Base-by-base conservation (phyloP, 2,888 invertebrate species). In the Polietes domitor region DNA sequence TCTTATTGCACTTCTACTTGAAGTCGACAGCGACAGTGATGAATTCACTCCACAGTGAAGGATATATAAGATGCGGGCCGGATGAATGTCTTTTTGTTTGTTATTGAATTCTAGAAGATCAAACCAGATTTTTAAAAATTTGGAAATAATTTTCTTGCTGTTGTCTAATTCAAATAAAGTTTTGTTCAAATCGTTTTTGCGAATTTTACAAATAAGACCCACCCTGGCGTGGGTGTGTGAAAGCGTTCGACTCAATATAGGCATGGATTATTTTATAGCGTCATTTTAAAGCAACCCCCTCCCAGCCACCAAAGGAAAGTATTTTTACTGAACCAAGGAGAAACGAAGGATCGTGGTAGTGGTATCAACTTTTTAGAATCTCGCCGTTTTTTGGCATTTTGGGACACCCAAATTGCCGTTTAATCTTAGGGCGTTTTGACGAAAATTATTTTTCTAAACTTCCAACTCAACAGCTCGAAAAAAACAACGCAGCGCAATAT, bases 351-450 rank as follows among this genome's bases (percentile, higher is more conserved):
- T 28, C 61, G 26, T 63, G 6, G n/a, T n/a, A 61, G 43, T 24
- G 12, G 2, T 32, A 12, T 21, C 26, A 53, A 7, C 68, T 55
- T 76, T 55, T 76, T 68, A 68, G 55, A 76, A 68, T 47, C 24
- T 58, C 26, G 28, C 10, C 24, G 15, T 37, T 50, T 37, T 55
- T 43, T 43, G 43, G 21, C 43, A 70, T 41, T 28, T 55, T 17
- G n/a, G 28, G 15, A 43, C n/a, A 70, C 70, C 58, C 47, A 63
- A 77, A 61, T 77, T 71, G 61, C 32, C 50, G 58, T 61, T 71
- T 61, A 32, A 50, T 63, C 71, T 71, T 17, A 50, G 9, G 21
- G 43, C 58, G 58, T 68, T 77, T 68, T 76, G 15, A 24, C 6
- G 1, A 73, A 37, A 73, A 50, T 28, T 43, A 53, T 21, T 21